These are phyloP conservation scores for Macrotus californicus DNA, from an alignment of 2,113 vertebrate genomes.

Conservation along the genomic window DNA sequence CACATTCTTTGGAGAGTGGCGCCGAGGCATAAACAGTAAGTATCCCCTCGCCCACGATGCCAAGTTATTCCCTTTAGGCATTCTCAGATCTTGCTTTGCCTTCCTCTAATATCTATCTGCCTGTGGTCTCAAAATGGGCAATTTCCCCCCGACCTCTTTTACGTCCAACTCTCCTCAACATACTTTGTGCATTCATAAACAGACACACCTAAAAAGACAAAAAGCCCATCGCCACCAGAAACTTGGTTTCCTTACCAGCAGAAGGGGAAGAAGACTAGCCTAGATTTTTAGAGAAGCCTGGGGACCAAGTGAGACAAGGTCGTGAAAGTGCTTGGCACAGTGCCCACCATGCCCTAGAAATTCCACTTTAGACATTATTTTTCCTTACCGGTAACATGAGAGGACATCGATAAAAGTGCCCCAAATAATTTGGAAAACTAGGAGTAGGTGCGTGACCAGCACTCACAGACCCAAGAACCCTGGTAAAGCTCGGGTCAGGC, in stretches of 20 bases:
- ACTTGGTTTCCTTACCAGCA: neutral
- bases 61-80: neutral
- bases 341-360: neutral
- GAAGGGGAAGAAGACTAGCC: neutral
- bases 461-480: fast-evolving
- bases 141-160: neutral
- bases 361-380: neutral
- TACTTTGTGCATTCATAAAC: neutral
- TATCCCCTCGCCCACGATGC: neutral
- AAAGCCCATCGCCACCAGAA: neutral
- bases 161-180: neutral
- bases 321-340: neutral
- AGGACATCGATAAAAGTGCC: neutral
- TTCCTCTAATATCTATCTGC: neutral
- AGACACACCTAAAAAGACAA: neutral
- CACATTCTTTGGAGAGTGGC: neutral
- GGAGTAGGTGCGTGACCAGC: neutral
- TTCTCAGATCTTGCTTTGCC: neutral
- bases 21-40: neutral
- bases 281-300: neutral
- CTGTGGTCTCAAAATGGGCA: neutral
- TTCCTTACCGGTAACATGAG: neutral
- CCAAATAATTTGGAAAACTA: neutral
- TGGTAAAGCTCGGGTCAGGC: fast-evolving
- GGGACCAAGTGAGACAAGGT: neutral